These are phyloP conservation scores for Hylaeus anthracinus DNA, from an alignment of 1,140 invertebrate species.

Conservation along the genomic window DNA sequence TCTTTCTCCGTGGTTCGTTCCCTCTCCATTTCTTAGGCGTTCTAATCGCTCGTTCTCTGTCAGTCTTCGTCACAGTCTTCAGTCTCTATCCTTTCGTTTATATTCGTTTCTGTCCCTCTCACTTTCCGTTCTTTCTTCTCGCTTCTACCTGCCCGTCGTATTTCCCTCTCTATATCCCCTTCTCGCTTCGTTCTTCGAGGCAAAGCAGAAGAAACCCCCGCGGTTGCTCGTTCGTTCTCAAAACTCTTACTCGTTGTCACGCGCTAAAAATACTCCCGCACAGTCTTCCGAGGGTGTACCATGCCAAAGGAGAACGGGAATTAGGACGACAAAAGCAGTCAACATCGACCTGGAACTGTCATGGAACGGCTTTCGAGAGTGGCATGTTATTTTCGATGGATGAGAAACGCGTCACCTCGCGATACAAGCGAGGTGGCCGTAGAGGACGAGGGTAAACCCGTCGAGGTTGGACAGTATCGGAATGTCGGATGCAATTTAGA, in stretches of 20 bases:
- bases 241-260: constrained; percentile 58
- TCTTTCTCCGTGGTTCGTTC: background rate
- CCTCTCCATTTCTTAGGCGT: constrained; percentile 1
- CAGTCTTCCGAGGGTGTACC: constrained; percentile 51
- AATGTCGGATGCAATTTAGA: constrained; percentile 42
- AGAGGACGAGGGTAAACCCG: constrained; percentile 9
- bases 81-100: constrained; percentile 32
- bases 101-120: constrained; percentile 25
- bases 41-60: constrained; percentile 16
- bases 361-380: constrained; percentile 51
- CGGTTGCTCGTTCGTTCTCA: constrained; percentile 44
- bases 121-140: constrained; percentile 14
- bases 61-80: constrained; percentile 18
- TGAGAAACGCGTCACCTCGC: constrained; percentile 24
- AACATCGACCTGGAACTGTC: constrained; percentile 50
- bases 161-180: background rate
- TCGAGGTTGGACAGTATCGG: constrained; percentile 24
- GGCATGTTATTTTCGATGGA: constrained; percentile 51
- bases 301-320: constrained; percentile 50
- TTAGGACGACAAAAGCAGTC: constrained; percentile 50
- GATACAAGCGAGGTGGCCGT: constrained; percentile 13
- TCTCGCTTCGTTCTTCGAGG: constrained; percentile 32
- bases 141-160: background rate
- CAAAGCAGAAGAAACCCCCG: constrained; percentile 46
- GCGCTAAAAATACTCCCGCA: constrained; percentile 56